Base-by-base conservation (phyloP, 2,113 vertebrate genomes). In the Phoxinus phoxinus region DNA sequence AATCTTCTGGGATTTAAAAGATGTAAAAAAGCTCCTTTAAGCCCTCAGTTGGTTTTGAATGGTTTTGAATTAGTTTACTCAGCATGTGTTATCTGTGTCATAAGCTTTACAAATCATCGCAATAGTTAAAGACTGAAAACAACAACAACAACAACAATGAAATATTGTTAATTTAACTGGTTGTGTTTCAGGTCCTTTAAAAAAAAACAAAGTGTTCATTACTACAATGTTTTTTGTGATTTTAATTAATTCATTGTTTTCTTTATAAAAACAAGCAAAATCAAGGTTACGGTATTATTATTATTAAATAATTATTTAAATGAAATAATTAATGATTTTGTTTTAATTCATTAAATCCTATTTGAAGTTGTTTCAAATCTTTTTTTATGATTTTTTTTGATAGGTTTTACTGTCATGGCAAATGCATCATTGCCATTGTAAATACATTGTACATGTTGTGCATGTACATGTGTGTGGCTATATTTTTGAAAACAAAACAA, bases 1-100 rank as follows among this genome's bases (percentile, higher is more conserved):
- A 41, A 35, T 87, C 81, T n/a, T 72, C n/a, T 23, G n/a, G 44
- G 48, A 32, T 41, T 65, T 21, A 56, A 83, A 78, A 30, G 46
- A 53, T 11, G 11, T 58, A 25, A 61, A 61, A 61, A 13, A 44
- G 2, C 11, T 6, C 37, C 41, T 72, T 73, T 44, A 73, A 41
- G 41, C 41, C 41, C 8, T 41, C 41, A 2, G 8, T 41, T 41
- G 41, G 41, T 41, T 41, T 41, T 41, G 41, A 41, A 41, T 41
- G 41, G 41, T 9, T 41, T 41, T 41, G 8, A 9, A 41, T 41
- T 9, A 41, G 41, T 58, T 59, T 59, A 59, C 23, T 63, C 35
- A 44, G 11, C 56, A 44, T 61, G 11, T 79, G 56, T 44, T 48
- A 48, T 15, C 23, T 74, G 21, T 74, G 21, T n/a, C 21, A 44